Evolutionary conservation across 2,888 invertebrate species (phyloP).

Genomic region (Phortica magna): DNA sequence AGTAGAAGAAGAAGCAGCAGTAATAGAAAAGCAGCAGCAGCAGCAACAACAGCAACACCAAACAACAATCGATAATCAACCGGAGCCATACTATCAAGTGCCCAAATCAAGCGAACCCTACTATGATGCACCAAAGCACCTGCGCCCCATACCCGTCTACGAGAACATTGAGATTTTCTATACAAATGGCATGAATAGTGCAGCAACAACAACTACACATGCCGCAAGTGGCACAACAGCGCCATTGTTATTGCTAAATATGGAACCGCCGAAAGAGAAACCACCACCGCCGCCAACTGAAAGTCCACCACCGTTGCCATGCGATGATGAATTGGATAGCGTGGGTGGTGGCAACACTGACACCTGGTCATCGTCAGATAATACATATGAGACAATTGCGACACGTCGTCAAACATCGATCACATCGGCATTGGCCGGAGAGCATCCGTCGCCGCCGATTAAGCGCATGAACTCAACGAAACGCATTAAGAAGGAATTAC

Average conservation of each 20-base stretch:
- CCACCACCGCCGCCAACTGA: constrained; percentile 88
- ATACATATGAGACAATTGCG: constrained; percentile 75
- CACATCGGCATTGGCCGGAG: constrained; percentile 34
- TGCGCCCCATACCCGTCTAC: constrained; percentile 80
- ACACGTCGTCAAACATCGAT: background rate
- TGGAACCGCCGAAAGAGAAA: constrained; percentile 91
- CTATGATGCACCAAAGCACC: constrained; percentile 77
- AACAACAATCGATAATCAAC: constrained; percentile 42
- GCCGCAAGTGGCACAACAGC: background rate
- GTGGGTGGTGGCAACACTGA: constrained; percentile 55
- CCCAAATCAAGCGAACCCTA: constrained; percentile 77
- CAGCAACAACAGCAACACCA: constrained; percentile 36
- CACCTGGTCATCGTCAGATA: constrained; percentile 72
- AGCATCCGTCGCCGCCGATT: constrained; percentile 78
- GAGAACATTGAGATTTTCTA: constrained; percentile 82
- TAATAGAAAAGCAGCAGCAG: constrained; percentile 26
- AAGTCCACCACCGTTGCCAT: constrained; percentile 66
- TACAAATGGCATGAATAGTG: constrained; percentile 58
- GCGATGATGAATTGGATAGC: constrained; percentile 60
- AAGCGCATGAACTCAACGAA: constrained; percentile 89
- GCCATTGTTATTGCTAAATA: background rate
- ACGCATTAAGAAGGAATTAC: constrained; percentile 90
- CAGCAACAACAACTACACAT: constrained; percentile 21
- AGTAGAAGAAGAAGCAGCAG: constrained; percentile 17
- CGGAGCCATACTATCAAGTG: constrained; percentile 77